A percentile compares a stretch with the other conserved stretches of the same genome.
phyloP scores from a whole-genome alignment of 2,113 vertebrate genomes.

The Scalopus aquaticus region DNA sequence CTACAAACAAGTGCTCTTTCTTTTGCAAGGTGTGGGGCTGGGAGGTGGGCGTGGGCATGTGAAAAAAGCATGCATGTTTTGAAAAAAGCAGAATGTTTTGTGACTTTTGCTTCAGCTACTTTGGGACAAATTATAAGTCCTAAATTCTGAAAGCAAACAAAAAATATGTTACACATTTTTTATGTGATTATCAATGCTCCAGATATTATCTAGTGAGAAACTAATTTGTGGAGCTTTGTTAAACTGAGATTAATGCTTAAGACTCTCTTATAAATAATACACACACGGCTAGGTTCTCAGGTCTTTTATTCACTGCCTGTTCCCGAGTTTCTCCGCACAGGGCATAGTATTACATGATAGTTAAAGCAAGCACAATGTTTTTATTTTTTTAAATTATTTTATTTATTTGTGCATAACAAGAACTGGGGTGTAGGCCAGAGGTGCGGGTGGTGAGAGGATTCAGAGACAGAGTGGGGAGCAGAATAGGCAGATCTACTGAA shows the following conservation, averaged over 20 bases:
- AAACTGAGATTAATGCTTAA: neutral
- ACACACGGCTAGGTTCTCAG: neutral
- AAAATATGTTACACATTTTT: neutral
- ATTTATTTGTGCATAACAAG: too few species aligned
- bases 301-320: slow-evolving; percentile 32
- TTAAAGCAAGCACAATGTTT: neutral
- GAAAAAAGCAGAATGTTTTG: slow-evolving; percentile 88
- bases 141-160: slow-evolving; percentile 79
- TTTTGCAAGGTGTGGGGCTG: neutral
- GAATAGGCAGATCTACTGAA: too few species aligned
- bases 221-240: neutral
- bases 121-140: slow-evolving; percentile 89
- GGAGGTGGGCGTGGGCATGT: too few species aligned
- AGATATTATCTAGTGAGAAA: neutral
- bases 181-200: neutral
- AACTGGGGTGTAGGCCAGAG: too few species aligned
- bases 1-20: slow-evolving; percentile 84
- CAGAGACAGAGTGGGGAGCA: too few species aligned
- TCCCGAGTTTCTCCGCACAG: slow-evolving; percentile 31
- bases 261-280: neutral
- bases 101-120: slow-evolving; percentile 86
- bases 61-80: too few species aligned
- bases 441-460: too few species aligned
- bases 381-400: too few species aligned
- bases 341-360: neutral